Conservation (phyloP, 2,888 invertebrate species). For the Dromius quadrimaculatus region DNA sequence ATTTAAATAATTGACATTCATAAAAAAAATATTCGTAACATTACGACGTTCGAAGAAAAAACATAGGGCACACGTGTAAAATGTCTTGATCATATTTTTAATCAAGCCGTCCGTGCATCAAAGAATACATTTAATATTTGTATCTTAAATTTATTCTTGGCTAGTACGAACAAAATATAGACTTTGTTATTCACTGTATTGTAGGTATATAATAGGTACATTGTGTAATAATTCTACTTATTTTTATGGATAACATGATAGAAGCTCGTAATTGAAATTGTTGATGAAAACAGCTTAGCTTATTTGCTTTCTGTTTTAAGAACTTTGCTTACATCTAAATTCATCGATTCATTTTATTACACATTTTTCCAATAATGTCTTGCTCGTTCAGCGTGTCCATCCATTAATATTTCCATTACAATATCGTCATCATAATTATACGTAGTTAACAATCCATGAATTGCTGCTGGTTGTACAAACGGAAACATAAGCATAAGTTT, state of each 20-base stretch:
- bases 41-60: no score
- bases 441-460: slow-evolving; percentile 29
- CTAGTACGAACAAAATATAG: no score
- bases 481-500: slow-evolving; percentile 34
- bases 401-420: slow-evolving; percentile 16
- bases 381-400: neutral
- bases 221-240: neutral
- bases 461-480: slow-evolving; percentile 29
- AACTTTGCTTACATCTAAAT: no score
- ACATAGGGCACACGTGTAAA: no score
- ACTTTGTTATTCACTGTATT: neutral
- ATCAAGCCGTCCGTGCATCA: no score
- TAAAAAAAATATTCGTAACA: no score
- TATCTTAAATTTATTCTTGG: no score
- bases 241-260: neutral
- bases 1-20: no score
- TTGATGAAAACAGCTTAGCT: neutral
- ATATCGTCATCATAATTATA: neutral
- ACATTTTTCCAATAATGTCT: slow-evolving; percentile 1
- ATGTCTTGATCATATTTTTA: no score
- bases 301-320: slow-evolving; percentile 4
- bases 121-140: no score
- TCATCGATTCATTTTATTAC: neutral
- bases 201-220: neutral
- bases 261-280: neutral